Percentiles rank a stretch among this genome's conserved stretches.
Evolutionary conservation across 2,888 invertebrate species (phyloP).

Genomic region (Ypsolopha sequella): DNA sequence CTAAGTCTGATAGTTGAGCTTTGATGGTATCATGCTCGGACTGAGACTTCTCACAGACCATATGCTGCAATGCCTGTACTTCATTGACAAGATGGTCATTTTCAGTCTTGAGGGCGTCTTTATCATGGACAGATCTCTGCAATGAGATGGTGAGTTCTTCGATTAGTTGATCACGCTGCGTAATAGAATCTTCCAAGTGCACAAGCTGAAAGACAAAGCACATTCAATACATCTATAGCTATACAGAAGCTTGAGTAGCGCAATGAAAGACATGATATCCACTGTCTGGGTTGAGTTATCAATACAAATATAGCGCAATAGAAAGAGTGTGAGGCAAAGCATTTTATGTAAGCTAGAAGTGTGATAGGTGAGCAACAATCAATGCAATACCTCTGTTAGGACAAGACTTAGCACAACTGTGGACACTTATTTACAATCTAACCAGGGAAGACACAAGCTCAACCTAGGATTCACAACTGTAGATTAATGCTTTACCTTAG

Average conservation of each 20-base stretch:
- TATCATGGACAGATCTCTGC: conserved; percentile 73
- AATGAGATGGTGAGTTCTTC: conserved; percentile 79
- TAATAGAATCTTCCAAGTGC: conserved; percentile 79
- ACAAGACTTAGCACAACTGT: no score
- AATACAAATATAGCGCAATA: no score
- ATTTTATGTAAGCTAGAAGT: no score
- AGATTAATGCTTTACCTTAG: no score
- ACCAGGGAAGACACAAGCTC: no score
- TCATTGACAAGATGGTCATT: conserved; percentile 73
- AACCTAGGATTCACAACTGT: no score
- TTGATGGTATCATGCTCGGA: conserved; percentile 51
- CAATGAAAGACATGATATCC: background rate
- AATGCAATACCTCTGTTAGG: no score
- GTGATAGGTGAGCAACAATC: no score
- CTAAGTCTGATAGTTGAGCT: conserved; percentile 54
- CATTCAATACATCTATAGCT: background rate
- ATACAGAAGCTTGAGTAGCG: background rate
- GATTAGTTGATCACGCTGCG: conserved; percentile 78
- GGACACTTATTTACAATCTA: no score
- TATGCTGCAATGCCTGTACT: conserved; percentile 60
- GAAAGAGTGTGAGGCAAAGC: no score
- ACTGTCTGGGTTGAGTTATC: no score
- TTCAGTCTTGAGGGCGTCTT: conserved; percentile 72
- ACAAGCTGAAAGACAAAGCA: conserved; percentile 71
- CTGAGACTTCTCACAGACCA: conserved; percentile 35